Percentiles rank a stretch among this genome's conserved stretches.
These are phyloP conservation scores for Geotrypetes seraphini DNA, from an alignment of 2,797 vertebrate species.

Conservation along the genomic window DNA sequence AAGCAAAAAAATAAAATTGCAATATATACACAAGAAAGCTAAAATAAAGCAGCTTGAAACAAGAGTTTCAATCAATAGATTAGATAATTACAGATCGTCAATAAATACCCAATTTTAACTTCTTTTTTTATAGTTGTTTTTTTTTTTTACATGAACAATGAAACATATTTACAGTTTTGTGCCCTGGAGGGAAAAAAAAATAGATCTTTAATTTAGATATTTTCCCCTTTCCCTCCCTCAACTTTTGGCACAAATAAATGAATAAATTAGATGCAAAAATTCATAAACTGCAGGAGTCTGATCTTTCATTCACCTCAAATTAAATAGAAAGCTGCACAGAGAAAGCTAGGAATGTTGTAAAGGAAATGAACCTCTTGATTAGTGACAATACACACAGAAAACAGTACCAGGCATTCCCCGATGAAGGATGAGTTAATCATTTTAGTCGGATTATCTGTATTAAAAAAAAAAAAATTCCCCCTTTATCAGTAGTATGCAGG, in stretches of 20 bases:
- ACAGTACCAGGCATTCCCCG: conserved; percentile 22
- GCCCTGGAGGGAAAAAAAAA: conserved; percentile 9
- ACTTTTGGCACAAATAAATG: conserved; percentile 56
- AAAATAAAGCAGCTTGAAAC: conserved; percentile 54
- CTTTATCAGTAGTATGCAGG: conserved; percentile 31
- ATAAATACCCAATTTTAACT: conserved; percentile 79
- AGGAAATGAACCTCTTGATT: conserved; percentile 40
- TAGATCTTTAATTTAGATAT: conserved; percentile 45
- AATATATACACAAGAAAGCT: conserved; percentile 85
- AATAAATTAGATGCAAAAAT: conserved; percentile 59
- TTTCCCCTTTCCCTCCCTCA: too few species aligned
- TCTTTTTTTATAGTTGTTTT: conserved; percentile 58
- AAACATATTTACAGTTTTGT: conserved; percentile 42
- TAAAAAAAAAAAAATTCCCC: conserved; percentile 26
- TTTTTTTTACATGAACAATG: conserved; percentile 44
- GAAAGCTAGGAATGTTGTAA: conserved; percentile 47
- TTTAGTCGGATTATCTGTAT: too few species aligned
- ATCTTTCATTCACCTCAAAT: conserved; percentile 49
- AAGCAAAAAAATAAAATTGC: conserved; percentile 61
- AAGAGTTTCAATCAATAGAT: conserved; percentile 62
- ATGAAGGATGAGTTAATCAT: too few species aligned
- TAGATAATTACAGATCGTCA: conserved; percentile 67
- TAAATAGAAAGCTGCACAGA: conserved; percentile 52
- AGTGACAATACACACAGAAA: conserved; percentile 33
- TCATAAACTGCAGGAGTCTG: conserved; percentile 41